Base-by-base conservation (phyloP, 2,888 invertebrate genomes). In the Acleris holmiana region DNA sequence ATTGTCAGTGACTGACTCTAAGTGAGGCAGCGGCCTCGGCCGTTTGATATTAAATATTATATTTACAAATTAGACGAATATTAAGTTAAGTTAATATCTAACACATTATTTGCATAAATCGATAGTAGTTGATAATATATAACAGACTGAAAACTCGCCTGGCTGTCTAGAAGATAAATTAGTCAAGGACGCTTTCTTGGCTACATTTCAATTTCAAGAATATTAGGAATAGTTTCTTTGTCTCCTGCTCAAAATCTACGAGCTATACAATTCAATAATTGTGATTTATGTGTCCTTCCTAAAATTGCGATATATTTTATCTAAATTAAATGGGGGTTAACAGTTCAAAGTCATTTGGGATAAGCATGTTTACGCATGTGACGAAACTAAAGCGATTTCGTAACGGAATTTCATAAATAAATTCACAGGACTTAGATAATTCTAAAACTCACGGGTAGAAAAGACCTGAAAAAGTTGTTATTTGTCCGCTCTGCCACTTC, bases 381-480 rank as follows among this genome's bases (percentile, higher is more conserved):
- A 35, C 35, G 13, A 35, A 35, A 35, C 4, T 35, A 35, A 13
- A 3, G 35, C 35, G 3, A 13, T 13, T 35, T 35, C 35, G 35
- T 35, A 35, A 35, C 2, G 35, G 35, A 35, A 35, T 35, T 13
- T 10, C 13, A 35, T 35, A 13, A 13, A 13, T 35, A 2, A 29
- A 13, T 35, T 13, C 10, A 4, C 35, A 13, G 35, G 13, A 35
- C 35, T 35, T 35, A 35, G 35, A 35, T 35, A 35, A 13, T 13
- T 13, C 4, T 61, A 59, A 44, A 67, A 90, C 91, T 92, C 83
- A 92, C 91, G 73, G 91, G 91, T 72, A 92, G 76, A 74, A 92
- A 91, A 4, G 91, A 85, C 68, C 81, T 81, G 71, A 92, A 91
- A 74, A 83, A 91, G 71, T 86, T 85, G 78, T 89, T 89, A 73